phyloP scores from a whole-genome alignment of 2,888 invertebrate species.

The Neria commutata region DNA sequence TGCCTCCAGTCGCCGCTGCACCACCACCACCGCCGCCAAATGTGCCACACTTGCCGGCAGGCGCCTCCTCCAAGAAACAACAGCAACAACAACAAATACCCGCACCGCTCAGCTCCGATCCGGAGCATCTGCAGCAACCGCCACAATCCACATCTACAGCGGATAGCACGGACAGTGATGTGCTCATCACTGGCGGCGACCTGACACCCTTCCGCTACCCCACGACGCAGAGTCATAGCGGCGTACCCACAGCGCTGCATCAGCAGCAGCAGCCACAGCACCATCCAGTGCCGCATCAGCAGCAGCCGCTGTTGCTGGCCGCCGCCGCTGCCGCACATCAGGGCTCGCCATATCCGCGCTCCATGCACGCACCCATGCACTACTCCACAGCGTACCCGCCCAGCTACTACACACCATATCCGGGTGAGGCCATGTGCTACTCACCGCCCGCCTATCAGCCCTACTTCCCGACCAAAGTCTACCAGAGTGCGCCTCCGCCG shows the following conservation, averaged over 20 bases:
- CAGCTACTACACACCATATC: conserved; percentile 60
- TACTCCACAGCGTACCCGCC: conserved; percentile 61
- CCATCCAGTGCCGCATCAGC: conserved; percentile 48
- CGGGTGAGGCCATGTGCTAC: conserved; percentile 63
- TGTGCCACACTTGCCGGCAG: conserved; percentile 35
- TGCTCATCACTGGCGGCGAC: conserved; percentile 52
- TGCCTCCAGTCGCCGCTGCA: conserved; percentile 63
- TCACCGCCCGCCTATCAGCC: conserved; percentile 65
- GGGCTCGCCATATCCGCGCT: conserved; percentile 56
- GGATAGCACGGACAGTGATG: conserved; percentile 50
- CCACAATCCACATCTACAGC: conserved; percentile 32
- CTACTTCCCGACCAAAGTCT: conserved; percentile 64
- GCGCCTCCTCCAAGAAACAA: not conserved
- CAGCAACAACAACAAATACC: conserved; percentile 37
- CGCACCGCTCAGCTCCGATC: conserved; percentile 61
- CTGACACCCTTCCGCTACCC: conserved; percentile 53
- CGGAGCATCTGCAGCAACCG: conserved; percentile 37
- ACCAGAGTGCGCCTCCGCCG: conserved; percentile 61
- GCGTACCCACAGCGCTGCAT: conserved; percentile 19
- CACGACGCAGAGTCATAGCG: conserved; percentile 30
- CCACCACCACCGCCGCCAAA: conserved; percentile 43
- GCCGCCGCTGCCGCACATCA: conserved; percentile 58
- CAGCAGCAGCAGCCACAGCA: conserved; percentile 37
- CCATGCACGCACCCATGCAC: conserved; percentile 62
- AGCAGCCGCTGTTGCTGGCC: conserved; percentile 51